A percentile compares a stretch with the other conserved stretches of the same genome.
phyloP scores from a whole-genome alignment of 2,797 vertebrate species.

The Morelia viridis region DNA sequence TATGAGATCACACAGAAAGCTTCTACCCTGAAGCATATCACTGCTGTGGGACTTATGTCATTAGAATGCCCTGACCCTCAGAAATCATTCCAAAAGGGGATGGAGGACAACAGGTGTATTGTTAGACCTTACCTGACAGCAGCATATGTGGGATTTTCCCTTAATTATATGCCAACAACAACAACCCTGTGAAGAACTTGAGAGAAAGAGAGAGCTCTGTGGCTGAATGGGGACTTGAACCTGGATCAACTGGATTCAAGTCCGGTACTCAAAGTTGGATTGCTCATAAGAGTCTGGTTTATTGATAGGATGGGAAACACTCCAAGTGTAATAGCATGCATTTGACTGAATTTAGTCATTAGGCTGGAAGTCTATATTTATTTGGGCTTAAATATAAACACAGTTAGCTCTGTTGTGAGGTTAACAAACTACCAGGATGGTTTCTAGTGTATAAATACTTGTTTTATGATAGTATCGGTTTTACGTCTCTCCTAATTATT shows the following conservation, averaged over 20 bases:
- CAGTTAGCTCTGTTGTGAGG: slow-evolving; percentile 1
- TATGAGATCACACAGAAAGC: too few relatives aligned
- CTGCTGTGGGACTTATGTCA: too few relatives aligned
- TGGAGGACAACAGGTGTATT: too few relatives aligned
- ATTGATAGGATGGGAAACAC: neutral
- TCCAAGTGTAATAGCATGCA: neutral
- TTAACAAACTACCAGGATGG: neutral
- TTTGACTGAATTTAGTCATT: neutral
- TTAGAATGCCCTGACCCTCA: too few relatives aligned
- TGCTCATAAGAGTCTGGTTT: neutral
- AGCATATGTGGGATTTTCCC: too few relatives aligned
- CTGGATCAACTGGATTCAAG: neutral
- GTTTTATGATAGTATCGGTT: neutral
- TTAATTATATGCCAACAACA: too few relatives aligned
- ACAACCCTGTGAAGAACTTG: too few relatives aligned
- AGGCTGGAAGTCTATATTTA: neutral
- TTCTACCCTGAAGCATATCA: too few relatives aligned
- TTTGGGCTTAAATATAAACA: neutral
- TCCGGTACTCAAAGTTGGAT: neutral
- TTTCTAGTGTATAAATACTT: neutral
- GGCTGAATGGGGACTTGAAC: neutral
- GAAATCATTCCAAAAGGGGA: too few relatives aligned
- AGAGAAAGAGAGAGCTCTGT: too few relatives aligned
- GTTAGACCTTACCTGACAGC: too few relatives aligned
- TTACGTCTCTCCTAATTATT: slow-evolving; percentile 34